Conservation (phyloP, 2,797 vertebrate species). For the Alcedo atthis region DNA sequence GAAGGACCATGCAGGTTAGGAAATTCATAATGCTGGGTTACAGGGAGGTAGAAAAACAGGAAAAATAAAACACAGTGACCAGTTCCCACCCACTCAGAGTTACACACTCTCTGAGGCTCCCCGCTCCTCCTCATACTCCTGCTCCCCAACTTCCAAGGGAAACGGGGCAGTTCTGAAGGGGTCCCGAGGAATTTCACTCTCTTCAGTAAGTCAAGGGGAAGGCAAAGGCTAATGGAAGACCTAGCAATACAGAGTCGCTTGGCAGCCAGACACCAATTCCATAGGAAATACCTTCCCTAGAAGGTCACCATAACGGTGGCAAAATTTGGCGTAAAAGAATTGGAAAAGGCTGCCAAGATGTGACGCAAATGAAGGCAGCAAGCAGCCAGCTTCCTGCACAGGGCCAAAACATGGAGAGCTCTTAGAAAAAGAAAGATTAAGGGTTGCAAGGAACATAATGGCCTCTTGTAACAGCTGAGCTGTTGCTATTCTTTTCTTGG, state of each 20-base stretch:
- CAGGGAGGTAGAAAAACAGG: not conserved
- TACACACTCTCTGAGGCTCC: not conserved
- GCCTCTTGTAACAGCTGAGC: constrained; percentile 46
- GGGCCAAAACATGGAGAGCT: constrained; percentile 6
- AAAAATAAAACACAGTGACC: not conserved
- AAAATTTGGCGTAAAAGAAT: constrained; percentile 58
- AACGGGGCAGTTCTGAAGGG: not conserved
- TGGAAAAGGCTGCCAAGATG: constrained; percentile 29
- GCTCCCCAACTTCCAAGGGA: not conserved
- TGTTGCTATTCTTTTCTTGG: constrained; percentile 52
- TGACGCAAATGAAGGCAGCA: constrained; percentile 28
- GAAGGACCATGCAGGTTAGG: not conserved
- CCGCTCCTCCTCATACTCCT: not conserved
- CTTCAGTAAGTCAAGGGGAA: not conserved
- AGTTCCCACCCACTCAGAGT: not conserved
- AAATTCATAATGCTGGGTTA: not conserved
- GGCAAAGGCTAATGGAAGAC: not conserved
- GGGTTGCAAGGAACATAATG: constrained; percentile 57
- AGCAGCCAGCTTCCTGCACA: constrained; percentile 45
- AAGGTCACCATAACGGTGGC: constrained; percentile 65
- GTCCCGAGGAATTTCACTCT: not conserved
- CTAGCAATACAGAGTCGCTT: not conserved
- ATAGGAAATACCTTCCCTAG: constrained; percentile 67
- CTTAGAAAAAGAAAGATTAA: constrained; percentile 44
- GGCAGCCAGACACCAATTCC: constrained; percentile 53